Conservation (phyloP, 1,140 invertebrate genomes). For the Hormaphis cornu region DNA sequence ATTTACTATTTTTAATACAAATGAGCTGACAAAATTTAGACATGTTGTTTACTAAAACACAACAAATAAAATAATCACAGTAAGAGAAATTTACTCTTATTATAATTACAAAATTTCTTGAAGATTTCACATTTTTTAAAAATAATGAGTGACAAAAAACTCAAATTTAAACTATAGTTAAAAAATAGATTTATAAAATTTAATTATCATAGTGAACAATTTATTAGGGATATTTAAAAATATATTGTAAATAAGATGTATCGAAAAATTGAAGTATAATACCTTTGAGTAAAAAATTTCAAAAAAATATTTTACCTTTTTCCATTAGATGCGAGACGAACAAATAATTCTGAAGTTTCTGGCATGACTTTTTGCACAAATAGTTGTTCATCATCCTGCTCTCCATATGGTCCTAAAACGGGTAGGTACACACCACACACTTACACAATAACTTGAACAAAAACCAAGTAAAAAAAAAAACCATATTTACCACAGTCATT, state of each 20-base stretch:
- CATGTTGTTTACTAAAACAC: too few species aligned
- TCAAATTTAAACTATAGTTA: too few species aligned
- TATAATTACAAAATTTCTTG: too few species aligned
- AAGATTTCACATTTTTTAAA: too few species aligned
- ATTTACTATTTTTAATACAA: too few species aligned
- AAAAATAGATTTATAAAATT: not conserved
- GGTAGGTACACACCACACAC: not conserved
- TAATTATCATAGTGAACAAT: too few species aligned
- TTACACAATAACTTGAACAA: not conserved
- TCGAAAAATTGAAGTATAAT: too few species aligned
- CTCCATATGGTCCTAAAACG: slow-evolving; percentile 79
- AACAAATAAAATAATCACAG: not conserved
- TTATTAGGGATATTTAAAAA: too few species aligned
- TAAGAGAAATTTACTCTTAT: not conserved
- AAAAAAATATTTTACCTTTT: slow-evolving; percentile 55
- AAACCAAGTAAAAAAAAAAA: not conserved
- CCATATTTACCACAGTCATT: slow-evolving; percentile 64
- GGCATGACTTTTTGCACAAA: slow-evolving; percentile 97
- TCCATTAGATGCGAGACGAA: slow-evolving; percentile 88
- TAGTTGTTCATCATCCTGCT: slow-evolving; percentile 94
- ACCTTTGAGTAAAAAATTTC: not conserved
- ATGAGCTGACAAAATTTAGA: too few species aligned
- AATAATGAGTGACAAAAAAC: too few species aligned
- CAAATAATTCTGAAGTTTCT: slow-evolving; percentile 89
- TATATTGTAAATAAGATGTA: too few species aligned